Conservation (phyloP, 2,113 vertebrate genomes). For the Chaenogobius annularis region DNA sequence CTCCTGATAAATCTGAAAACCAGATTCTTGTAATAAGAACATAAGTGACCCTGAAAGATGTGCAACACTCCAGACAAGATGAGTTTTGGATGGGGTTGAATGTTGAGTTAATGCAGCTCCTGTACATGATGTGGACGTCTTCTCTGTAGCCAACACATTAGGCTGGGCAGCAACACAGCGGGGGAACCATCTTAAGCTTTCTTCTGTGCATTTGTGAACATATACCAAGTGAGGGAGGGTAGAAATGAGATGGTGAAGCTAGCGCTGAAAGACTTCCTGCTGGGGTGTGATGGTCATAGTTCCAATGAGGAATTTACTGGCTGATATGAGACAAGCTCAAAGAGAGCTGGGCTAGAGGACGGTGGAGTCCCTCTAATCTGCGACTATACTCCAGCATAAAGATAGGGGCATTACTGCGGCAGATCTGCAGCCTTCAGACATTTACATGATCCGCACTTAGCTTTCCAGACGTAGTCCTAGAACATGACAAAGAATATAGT, state of each 20-base stretch:
- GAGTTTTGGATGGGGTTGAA: constrained; percentile 50
- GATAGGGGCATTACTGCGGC: constrained; percentile 87
- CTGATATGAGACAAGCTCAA: constrained; percentile 72
- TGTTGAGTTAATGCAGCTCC: constrained; percentile 60
- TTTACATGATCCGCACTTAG: constrained; percentile 87
- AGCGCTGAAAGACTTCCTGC: constrained; percentile 65
- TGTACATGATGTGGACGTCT: constrained; percentile 25
- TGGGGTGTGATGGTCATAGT: constrained; percentile 48
- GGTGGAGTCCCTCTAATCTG: constrained; percentile 83
- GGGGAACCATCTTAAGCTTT: constrained; percentile 65
- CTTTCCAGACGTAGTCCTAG: constrained; percentile 76
- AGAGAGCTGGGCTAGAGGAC: constrained; percentile 73
- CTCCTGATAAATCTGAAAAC: background rate
- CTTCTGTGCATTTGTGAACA: constrained; percentile 35
- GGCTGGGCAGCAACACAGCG: constrained; percentile 58
- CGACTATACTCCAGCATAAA: constrained; percentile 87
- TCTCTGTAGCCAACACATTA: constrained; percentile 63
- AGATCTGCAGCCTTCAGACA: constrained; percentile 79
- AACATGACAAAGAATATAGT: constrained; percentile 88
- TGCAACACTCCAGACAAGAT: constrained; percentile 47
- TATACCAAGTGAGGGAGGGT: constrained; percentile 53
- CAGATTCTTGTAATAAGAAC: background rate
- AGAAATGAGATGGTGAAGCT: constrained; percentile 58
- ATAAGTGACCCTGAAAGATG: constrained; percentile 48
- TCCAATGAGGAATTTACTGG: constrained; percentile 71